These are phyloP conservation scores for Falco rusticolus DNA, from an alignment of 2,797 vertebrate species.

Conservation along the genomic window DNA sequence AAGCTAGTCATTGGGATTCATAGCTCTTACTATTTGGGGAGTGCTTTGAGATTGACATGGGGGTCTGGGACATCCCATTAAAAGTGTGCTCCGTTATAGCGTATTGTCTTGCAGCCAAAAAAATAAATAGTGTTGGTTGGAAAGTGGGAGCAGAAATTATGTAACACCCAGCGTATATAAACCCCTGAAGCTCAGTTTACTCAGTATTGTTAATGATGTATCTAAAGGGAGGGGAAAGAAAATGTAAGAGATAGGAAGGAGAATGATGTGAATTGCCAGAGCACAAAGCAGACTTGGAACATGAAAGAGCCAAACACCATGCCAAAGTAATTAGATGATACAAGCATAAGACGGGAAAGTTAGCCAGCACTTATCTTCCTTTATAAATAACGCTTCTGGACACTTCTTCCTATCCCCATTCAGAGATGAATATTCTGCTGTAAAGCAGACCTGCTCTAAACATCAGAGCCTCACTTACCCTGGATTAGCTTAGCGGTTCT, in stretches of 20 bases:
- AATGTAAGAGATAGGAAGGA: slow-evolving; percentile 24
- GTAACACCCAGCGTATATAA: not conserved
- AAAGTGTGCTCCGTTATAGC: rapidly evolving
- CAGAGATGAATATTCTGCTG: slow-evolving; percentile 13
- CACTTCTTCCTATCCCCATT: slow-evolving; percentile 15
- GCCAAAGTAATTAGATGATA: slow-evolving; percentile 68
- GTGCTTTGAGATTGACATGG: not conserved
- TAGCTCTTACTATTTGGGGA: not conserved
- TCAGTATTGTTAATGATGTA: not conserved
- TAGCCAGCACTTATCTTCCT: slow-evolving; percentile 52
- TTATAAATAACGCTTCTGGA: slow-evolving; percentile 53
- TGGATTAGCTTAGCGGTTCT: slow-evolving; percentile 22
- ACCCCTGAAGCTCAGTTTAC: not conserved
- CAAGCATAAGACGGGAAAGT: slow-evolving; percentile 46
- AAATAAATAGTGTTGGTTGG: not conserved
- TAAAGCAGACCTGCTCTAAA: slow-evolving; percentile 9
- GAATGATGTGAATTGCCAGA: slow-evolving; percentile 27
- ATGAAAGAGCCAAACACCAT: not conserved
- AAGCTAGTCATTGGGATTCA: not conserved
- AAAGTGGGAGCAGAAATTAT: not conserved
- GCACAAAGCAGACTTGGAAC: slow-evolving; percentile 45
- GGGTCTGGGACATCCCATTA: not conserved
- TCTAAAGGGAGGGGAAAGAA: slow-evolving; percentile 22
- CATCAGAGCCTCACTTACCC: slow-evolving; percentile 35
- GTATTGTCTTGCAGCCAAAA: not conserved